These are phyloP conservation scores for Holotrichia oblita DNA, from an alignment of 1,140 invertebrate species.

Conservation along the genomic window DNA sequence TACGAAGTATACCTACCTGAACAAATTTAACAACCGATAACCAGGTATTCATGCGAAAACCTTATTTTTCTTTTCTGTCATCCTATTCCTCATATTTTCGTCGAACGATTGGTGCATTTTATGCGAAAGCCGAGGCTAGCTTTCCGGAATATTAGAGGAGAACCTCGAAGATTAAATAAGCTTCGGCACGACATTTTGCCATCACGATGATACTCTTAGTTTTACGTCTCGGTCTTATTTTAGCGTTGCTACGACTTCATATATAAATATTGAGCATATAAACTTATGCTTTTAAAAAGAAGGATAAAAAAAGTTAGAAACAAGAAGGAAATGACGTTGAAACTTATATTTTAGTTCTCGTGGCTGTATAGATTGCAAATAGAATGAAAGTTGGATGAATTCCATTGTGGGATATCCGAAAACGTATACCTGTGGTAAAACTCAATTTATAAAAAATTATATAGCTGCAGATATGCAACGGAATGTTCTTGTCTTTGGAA, in stretches of 20 bases:
- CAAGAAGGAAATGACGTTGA: neutral
- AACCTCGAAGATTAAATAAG: conserved; percentile 50
- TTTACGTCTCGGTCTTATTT: conserved; percentile 1
- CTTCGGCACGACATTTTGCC: conserved; percentile 50
- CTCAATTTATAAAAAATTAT: neutral
- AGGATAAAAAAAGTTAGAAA: neutral
- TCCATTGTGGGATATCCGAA: neutral
- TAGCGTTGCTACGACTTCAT: neutral
- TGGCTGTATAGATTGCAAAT: neutral
- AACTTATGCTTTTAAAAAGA: neutral
- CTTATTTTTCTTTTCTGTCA: neutral
- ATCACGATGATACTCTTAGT: conserved; percentile 42
- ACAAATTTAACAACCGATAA: no score
- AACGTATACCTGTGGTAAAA: neutral
- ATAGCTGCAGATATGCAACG: neutral
- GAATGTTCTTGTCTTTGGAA: no score
- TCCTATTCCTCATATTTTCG: neutral
- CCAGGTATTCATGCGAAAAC: no score
- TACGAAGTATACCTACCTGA: no score
- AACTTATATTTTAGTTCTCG: neutral
- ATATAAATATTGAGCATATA: neutral
- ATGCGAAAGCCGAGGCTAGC: conserved; percentile 42
- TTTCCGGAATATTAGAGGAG: conserved; percentile 47
- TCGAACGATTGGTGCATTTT: neutral
- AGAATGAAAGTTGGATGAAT: neutral